phyloP scores from a whole-genome alignment of 2,113 vertebrate species.

The Hypanus sabinus region DNA sequence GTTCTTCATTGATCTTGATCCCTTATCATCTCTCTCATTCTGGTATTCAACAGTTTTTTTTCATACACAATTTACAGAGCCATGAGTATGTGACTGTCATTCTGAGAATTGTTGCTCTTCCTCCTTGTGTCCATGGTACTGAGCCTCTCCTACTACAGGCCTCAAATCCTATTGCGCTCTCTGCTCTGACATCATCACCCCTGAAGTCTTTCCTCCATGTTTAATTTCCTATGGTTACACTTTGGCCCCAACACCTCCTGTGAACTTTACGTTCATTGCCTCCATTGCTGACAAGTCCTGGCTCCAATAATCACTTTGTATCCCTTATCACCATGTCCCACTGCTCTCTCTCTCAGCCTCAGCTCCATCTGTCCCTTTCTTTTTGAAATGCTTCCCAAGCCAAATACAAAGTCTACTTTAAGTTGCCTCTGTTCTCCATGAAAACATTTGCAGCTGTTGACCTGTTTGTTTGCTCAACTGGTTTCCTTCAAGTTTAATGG shows the following conservation, averaged over 20 bases:
- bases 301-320: too few species aligned
- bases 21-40: background rate
- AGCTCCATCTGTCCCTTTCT: too few species aligned
- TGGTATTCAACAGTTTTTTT: background rate
- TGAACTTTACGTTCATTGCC: too few species aligned
- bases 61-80: too few species aligned
- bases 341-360: background rate
- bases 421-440: background rate
- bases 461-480: background rate
- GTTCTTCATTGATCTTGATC: background rate
- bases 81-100: too few species aligned
- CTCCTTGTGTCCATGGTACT: too few species aligned
- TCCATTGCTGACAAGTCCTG: background rate
- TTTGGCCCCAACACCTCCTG: too few species aligned
- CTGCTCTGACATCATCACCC: too few species aligned
- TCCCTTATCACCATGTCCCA: too few species aligned
- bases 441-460: background rate
- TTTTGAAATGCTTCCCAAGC: background rate
- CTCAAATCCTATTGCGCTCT: background rate
- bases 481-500: background rate
- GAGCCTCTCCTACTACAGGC: too few species aligned
- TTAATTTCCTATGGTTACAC: background rate
- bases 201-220: background rate
- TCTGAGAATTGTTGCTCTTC: too few species aligned
- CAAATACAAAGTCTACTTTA: background rate